Conservation (phyloP, 2,888 invertebrate genomes). For the Chirona hameri region DNA sequence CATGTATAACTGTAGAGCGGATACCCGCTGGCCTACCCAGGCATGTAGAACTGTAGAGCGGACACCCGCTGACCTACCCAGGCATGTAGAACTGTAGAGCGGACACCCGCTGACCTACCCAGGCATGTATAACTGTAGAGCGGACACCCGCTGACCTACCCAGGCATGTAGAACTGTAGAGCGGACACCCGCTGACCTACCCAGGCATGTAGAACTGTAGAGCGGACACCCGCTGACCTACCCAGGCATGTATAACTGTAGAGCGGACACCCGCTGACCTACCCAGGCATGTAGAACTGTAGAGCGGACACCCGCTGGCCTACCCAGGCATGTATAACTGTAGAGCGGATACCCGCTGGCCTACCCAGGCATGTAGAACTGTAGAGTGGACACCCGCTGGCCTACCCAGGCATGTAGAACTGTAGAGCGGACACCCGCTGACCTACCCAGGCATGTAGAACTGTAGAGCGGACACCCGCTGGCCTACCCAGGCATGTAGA, state of each 20-base stretch:
- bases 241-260: constrained; percentile 65
- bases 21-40: constrained; percentile 76
- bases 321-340: constrained; percentile 67
- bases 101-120: constrained; percentile 80
- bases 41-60: constrained; percentile 74
- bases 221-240: constrained; percentile 84
- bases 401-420: constrained; percentile 67
- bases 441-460: constrained; percentile 66
- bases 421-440: constrained; percentile 85
- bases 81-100: constrained; percentile 73
- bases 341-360: constrained; percentile 84
- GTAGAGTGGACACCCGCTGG: constrained; percentile 83
- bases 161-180: constrained; percentile 68
- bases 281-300: constrained; percentile 63
- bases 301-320: constrained; percentile 82
- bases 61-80: constrained; percentile 77
- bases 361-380: constrained; percentile 65
- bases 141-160: constrained; percentile 78
- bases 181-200: constrained; percentile 80
- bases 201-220: constrained; percentile 65
- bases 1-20: constrained; percentile 76
- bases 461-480: constrained; percentile 88
- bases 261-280: constrained; percentile 82
- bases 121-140: constrained; percentile 72
- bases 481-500: constrained; percentile 65